Evolutionary conservation across 2,113 vertebrate species (phyloP).

Genomic region (Stercorarius parasiticus): DNA sequence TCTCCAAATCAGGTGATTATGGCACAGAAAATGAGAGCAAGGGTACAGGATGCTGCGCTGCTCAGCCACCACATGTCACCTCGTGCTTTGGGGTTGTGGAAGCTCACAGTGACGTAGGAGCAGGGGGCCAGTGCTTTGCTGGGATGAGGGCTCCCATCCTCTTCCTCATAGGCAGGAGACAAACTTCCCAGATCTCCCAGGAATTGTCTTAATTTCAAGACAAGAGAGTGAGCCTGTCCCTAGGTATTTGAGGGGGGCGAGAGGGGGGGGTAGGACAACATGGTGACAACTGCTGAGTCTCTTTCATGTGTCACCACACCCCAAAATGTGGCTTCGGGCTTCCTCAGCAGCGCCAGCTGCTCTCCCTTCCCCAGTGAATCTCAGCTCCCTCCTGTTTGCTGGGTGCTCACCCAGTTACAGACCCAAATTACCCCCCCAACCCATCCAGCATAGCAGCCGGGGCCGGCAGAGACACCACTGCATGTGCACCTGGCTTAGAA

Average conservation of each 20-base stretch:
- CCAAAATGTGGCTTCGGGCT: background rate
- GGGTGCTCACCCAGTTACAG: background rate
- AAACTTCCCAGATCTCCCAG: background rate
- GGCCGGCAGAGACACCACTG: background rate
- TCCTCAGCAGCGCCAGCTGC: background rate
- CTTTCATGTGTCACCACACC: background rate
- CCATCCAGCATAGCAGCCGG: background rate
- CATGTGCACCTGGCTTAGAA: fast-evolving
- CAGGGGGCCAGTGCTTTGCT: background rate
- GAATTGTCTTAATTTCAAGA: background rate
- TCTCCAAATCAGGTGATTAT: background rate
- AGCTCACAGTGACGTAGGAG: background rate
- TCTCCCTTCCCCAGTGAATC: background rate
- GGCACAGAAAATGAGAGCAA: fast-evolving
- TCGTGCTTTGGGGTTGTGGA: background rate
- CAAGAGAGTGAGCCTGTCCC: background rate
- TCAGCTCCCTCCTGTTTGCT: background rate
- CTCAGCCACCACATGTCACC: fast-evolving
- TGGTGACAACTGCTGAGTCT: background rate
- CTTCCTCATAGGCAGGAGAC: background rate
- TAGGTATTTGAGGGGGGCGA: background rate
- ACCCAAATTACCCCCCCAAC: background rate
- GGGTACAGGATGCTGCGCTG: fast-evolving
- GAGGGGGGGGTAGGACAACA: fast-evolving
- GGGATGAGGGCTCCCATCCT: background rate